phyloP scores from a whole-genome alignment of 2,797 vertebrate genomes.

The Capromys pilorides region DNA sequence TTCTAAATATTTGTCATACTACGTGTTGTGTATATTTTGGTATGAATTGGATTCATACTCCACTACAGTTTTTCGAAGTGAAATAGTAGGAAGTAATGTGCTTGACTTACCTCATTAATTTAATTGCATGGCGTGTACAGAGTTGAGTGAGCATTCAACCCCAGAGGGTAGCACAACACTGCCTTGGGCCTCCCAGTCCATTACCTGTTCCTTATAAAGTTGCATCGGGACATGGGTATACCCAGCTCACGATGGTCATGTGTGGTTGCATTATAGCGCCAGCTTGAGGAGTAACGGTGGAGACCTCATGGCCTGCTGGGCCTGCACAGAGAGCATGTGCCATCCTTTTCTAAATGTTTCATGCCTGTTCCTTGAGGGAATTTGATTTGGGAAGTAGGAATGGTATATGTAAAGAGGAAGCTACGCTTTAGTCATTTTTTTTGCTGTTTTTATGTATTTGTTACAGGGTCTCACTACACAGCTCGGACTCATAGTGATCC shows the following conservation, averaged over 20 bases:
- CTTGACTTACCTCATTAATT: neutral
- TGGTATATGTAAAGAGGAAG: neutral
- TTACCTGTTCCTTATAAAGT: neutral
- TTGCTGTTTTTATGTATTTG: too few relatives aligned
- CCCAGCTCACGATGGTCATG: neutral
- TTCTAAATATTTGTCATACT: neutral
- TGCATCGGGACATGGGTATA: neutral
- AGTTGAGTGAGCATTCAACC: neutral
- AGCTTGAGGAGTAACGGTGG: neutral
- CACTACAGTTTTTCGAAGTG: neutral
- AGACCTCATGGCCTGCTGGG: neutral
- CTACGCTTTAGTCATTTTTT: neutral
- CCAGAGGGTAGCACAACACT: neutral
- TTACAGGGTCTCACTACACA: too few relatives aligned
- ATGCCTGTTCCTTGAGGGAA: constrained; percentile 4
- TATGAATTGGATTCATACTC: constrained; percentile 13
- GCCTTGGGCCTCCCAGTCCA: neutral
- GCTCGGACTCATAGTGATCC: too few relatives aligned
- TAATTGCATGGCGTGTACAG: neutral
- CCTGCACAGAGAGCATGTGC: neutral
- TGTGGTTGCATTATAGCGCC: neutral
- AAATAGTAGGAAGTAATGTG: neutral
- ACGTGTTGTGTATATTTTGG: constrained; percentile 17
- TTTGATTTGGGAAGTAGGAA: constrained; percentile 1
- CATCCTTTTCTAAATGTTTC: neutral